phyloP scores from a whole-genome alignment of 1,140 invertebrate species.

The Papilio dardanus region DNA sequence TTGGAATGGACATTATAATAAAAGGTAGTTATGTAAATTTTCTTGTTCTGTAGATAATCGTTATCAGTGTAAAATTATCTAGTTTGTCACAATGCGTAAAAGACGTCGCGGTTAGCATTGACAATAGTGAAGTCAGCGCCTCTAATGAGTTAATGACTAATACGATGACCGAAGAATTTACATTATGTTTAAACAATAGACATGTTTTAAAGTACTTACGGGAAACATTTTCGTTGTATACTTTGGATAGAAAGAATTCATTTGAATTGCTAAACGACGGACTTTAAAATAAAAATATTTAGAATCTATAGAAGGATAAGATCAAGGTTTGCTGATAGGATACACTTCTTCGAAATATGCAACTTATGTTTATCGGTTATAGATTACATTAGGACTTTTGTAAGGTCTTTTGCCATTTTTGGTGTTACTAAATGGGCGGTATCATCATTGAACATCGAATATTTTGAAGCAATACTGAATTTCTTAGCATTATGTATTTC shows the following conservation, averaged over 20 bases:
- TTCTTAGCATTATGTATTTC: no score
- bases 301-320: no score
- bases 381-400: neutral
- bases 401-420: neutral
- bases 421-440: no score
- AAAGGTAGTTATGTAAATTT: neutral
- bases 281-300: neutral
- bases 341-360: no score
- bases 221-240: neutral
- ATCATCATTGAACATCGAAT: no score
- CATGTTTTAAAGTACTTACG: constrained; percentile 13
- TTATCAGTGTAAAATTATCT: constrained; percentile 9
- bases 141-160: constrained; percentile 44
- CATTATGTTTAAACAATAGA: constrained; percentile 33
- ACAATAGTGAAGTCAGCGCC: constrained; percentile 48
- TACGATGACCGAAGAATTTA: constrained; percentile 38
- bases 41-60: neutral
- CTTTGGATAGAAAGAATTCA: neutral
- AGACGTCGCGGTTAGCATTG: constrained; percentile 40
- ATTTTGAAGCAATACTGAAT: no score
- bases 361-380: neutral
- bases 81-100: constrained; percentile 11
- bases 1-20: no score
- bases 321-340: no score
- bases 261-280: neutral